These are phyloP conservation scores for Pharmacophagus antenor DNA, from an alignment of 2,888 invertebrate species.

Conservation along the genomic window DNA sequence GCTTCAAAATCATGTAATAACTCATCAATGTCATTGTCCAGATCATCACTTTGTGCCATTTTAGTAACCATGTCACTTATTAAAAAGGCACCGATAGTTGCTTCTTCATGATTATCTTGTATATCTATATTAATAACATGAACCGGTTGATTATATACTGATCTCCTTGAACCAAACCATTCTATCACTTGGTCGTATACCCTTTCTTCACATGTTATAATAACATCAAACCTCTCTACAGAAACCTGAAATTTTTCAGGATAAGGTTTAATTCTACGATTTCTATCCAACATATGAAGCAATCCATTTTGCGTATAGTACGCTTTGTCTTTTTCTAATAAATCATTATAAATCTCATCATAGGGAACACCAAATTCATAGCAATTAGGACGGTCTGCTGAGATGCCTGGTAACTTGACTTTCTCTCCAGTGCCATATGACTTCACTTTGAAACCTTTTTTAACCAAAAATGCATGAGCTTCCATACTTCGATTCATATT, in stretches of 20 bases:
- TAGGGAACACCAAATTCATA: constrained; percentile 98
- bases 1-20: constrained; percentile 96
- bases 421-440: constrained; percentile 97
- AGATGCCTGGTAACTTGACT: constrained; percentile 97
- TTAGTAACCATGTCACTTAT: constrained; percentile 97
- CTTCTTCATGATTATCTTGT: constrained; percentile 99
- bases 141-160: constrained; percentile 91
- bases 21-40: constrained; percentile 99
- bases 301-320: constrained; percentile 99
- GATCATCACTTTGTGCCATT: constrained; percentile 93
- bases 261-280: constrained; percentile 94
- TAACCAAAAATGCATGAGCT: constrained; percentile 97
- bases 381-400: constrained; percentile 96
- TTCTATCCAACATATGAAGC: constrained; percentile 98
- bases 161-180: constrained; percentile 91
- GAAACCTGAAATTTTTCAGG: constrained; percentile 97
- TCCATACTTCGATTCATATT: constrained; percentile 99
- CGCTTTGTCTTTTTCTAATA: constrained; percentile 93
- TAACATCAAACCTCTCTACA: constrained; percentile 94
- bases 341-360: constrained; percentile 96
- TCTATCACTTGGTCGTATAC: constrained; percentile 99
- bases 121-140: constrained; percentile 99
- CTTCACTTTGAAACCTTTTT: constrained; percentile 97
- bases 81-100: constrained; percentile 98
- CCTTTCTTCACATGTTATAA: constrained; percentile 98